Evolutionary conservation across 2,113 vertebrate genomes (phyloP), one percentile per base, ranked within the genome.

Genomic region (Chascanopsetta lugubris): DNA sequence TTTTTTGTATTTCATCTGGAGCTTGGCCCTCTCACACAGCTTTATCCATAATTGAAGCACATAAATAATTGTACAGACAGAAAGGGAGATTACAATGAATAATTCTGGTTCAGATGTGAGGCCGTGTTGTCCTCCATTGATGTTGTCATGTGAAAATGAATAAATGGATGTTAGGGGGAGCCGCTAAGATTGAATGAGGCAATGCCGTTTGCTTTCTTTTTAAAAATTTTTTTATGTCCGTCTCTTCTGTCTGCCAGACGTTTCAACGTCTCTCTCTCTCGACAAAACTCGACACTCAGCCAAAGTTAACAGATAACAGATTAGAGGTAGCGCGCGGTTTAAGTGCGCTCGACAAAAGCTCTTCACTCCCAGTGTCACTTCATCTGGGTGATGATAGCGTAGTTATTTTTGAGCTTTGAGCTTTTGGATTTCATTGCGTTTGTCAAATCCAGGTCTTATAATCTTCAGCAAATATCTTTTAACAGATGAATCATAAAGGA

Each of bases 61-160:
- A 85, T 85, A 72, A 83, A 89, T 86, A 87, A 89, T 87, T 81
- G 63, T 85, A 76, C 72, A 84, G 66, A 83, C 53, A 73, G 82
- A 80, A 82, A 85, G 43, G 32, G 18, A 77, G 65, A 83, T 80
- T 54, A 50, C 56, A 20, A 85, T 89, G 70, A 88, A 89, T 86
- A 78, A 84, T 88, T 84, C 75, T 63, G 50, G 46, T 77, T 85
- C 32, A 83, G 77, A 81, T 86, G 72, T 87, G 77, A 70, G 53
- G 61, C 34, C 1, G 46, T 73, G 75, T 74, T 69, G 78, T 83
- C 76, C 75, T n/a, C 69, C 67, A 24, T 75, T 80, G 77, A 85
- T 79, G 80, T 73, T 77, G 83, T 77, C 81, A 80, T 81, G 66
- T 79, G 53, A 80, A 72, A 82, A 83, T 80, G 25, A 84, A 85